Evolutionary conservation across 2,888 invertebrate species (phyloP).

Genomic region (Gymnoscelis rufifasciata): DNA sequence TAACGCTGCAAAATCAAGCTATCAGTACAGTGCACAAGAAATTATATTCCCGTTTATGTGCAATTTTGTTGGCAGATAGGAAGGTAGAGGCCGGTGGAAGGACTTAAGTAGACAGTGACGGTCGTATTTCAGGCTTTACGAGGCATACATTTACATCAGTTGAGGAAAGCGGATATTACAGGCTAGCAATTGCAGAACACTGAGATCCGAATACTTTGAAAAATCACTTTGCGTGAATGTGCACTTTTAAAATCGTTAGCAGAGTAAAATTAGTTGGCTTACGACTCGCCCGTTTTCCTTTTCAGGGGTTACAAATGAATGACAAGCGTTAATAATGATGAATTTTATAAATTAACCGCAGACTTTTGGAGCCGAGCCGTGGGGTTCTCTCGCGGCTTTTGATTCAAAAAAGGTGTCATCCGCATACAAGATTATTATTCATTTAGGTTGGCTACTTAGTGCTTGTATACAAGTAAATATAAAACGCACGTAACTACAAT

Average conservation of each 20-base stretch:
- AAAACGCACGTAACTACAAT: too few species aligned
- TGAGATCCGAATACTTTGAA: constrained; percentile 1
- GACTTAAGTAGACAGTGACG: neutral
- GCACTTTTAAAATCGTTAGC: too few species aligned
- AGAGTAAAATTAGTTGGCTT: constrained; percentile 1
- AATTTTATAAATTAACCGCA: constrained; percentile 16
- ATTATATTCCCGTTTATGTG: neutral
- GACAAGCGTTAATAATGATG: constrained; percentile 15
- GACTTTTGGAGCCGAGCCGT: constrained; percentile 10
- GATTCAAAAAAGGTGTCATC: neutral
- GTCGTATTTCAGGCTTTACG: constrained; percentile 14
- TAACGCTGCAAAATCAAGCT: too few species aligned
- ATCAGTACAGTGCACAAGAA: too few species aligned
- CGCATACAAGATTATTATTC: neutral
- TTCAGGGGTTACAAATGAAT: constrained; percentile 9
- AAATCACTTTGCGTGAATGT: neutral
- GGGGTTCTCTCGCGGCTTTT: neutral
- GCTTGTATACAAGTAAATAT: neutral
- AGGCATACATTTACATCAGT: constrained; percentile 16
- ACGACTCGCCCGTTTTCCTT: constrained; percentile 1
- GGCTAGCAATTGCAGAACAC: constrained; percentile 8
- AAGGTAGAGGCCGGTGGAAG: neutral
- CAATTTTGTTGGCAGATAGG: neutral
- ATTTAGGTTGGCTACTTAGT: neutral
- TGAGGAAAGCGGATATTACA: constrained; percentile 6